Evolutionary conservation across 2,113 vertebrate species (phyloP).

Genomic region (Otolemur garnettii): DNA sequence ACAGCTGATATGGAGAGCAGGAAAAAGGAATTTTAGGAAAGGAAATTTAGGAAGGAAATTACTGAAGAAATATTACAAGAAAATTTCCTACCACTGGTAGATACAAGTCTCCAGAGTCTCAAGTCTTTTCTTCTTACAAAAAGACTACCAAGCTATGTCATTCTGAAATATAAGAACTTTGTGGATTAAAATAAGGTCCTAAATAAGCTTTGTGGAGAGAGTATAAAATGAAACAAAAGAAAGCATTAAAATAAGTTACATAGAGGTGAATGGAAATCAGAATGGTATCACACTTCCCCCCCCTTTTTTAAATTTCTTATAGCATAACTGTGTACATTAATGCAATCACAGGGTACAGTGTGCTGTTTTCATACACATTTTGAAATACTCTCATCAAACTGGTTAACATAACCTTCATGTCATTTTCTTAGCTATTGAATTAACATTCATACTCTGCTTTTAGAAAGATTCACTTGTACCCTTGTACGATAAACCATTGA

Average conservation of each 20-base stretch:
- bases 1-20: background rate
- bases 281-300: background rate
- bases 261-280: slow-evolving; percentile 13
- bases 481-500: too few species aligned
- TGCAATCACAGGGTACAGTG: too few species aligned
- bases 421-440: too few species aligned
- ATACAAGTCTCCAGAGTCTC: background rate
- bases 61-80: background rate
- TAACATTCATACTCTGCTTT: too few species aligned
- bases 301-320: too few species aligned
- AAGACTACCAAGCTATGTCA: background rate
- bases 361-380: too few species aligned
- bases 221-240: slow-evolving; percentile 11
- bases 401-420: too few species aligned
- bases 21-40: slow-evolving; percentile 1
- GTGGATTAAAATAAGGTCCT: slow-evolving; percentile 27
- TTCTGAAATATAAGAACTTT: slow-evolving; percentile 39
- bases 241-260: background rate
- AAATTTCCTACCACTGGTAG: background rate
- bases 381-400: too few species aligned
- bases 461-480: too few species aligned
- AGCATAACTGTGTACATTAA: too few species aligned
- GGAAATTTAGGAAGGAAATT: too few species aligned
- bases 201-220: background rate
- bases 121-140: background rate